Base-by-base conservation (phyloP, 2,888 invertebrate genomes). In the Nephrotoma guestfalica region DNA sequence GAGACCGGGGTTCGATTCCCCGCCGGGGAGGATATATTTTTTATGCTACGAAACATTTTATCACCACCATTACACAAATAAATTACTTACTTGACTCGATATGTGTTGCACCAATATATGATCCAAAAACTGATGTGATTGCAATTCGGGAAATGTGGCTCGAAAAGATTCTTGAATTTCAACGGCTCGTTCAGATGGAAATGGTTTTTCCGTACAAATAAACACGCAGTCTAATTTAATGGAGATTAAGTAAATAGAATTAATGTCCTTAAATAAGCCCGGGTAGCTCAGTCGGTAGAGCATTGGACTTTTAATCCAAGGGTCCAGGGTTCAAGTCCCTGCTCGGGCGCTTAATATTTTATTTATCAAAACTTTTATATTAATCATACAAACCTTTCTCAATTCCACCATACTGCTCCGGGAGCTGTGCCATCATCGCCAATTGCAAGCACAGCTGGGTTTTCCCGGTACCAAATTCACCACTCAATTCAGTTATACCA, bases 361-460 rank as follows among this genome's bases (percentile, higher is more conserved):
- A 1, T 71, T 71, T 71, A 71, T 51, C n/a, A 51, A 15, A 1
- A 43, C 0, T 30, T 92, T 30, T 30, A 1, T 30, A 30, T 30
- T 30, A 30, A 30, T 30, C 30, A 30, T 13, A 47, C 47, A 11
- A 47, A 84, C 93, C 93, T 90, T 92, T 92, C 86, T 90, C 90
- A 57, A 94, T 90, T 41, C 94, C 95, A 43, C 94, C 94, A 86
- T 90, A 90, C 88, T 89, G 88, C 83, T 86, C 6, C 0, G 91
- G 90, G 4, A 95, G 90, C 90, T 96, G 96, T 9, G 93, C 94
- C 84, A 93, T 93, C 3, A 96, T 90, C n/a, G 94, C 93, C 3
- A 96, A 90, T 89, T 96, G 96, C 43, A 96, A 90, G 88, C 95
- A 94, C 13, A 96, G 89, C 89, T 96, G 96, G 0, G 96, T 96